Evolutionary conservation across 2,888 invertebrate genomes (phyloP), one percentile per base, ranked within the genome.

Genomic region (Dascillus cervinus): DNA sequence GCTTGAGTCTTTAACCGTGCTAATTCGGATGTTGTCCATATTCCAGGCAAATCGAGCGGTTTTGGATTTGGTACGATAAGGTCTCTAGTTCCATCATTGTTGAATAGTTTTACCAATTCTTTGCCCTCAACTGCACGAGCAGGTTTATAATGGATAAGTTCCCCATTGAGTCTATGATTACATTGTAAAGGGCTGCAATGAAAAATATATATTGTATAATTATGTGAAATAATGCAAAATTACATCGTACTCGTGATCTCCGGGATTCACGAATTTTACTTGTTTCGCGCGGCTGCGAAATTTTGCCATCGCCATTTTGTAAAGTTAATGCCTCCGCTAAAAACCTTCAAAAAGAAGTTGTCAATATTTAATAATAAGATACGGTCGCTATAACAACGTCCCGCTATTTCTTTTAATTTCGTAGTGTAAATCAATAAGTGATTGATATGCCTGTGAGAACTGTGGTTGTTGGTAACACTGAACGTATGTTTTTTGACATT

Each of bases 21-120:
- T 38, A 73, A 76, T 40, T 85, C 80, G 0, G 64, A 59, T 32
- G 67, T 69, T 0, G 72, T 70, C 55, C 79, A 68, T 20, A 80
- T 62, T 2, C 73, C 76, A 0, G 79, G 75, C 44, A 73, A 70
- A 32, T 66, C 65, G 38, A 70, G 72, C 1, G 69, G 69, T 14
- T 67, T 55, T 2, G 56, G 58, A 26, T 67, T 68, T 0, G 78
- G 76, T 1, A 79, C 60, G 2, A 77, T 47, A 4, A 75, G 51
- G 1, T 56, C 52, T 14, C 73, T 54, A 52, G 63, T 68, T 3
- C 66, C 65, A 1, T 65, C 66, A 1, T 55, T 44, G 12, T 54
- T 46, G 15, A 49, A 39, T 9, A 47, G 29, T 14, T 44, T 39
- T 3, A 60, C 37, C 6, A 46, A 36, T 29, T 52, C 47, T 32